Base-by-base conservation (phyloP, 2,113 vertebrate genomes). In the Pedetes capensis region DNA sequence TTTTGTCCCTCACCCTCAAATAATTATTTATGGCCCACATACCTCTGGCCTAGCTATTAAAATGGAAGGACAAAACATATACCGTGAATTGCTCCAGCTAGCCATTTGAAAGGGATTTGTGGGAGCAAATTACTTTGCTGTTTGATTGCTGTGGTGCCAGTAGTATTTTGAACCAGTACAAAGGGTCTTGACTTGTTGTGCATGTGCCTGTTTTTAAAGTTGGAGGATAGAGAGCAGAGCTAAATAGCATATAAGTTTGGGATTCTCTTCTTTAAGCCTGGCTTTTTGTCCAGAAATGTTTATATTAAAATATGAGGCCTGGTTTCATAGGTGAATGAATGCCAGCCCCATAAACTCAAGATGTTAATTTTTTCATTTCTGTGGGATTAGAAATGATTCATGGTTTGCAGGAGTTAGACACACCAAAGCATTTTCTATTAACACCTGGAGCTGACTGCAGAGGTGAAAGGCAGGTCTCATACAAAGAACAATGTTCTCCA, bases 281-380 rank as follows among this genome's bases (percentile, higher is more conserved):
- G 5, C 5, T 95, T 92, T 95, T 86, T 11, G 1, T 83, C 81
- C 34, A 49, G 55, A 96, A 86, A 95, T 91, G 94, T 80, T 94
- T 93, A 75, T 71, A 90, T 93, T 95, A 53, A 69, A 37, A 88
- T 71, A 11, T 74, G 57, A 92, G 32, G 42, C 57, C 93, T 86
- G 85, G 9, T 86, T 96, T 90, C 66, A 57, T 78, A 93, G 90
- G 81, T 57, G 95, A 95, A 86, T 57, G 95, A 95, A 86, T 86
- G 90, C 71, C 90, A 95, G 55, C 12, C 47, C 47, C 59, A 29
- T 95, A 93, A 93, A 95, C 92, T 93, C 29, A 32, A 39, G 90
- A 93, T 97, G 90, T 71, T 97, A 96, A 97, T 96, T 97, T 96
- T 97, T 71, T 96, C 57, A 83, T 96, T 97, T 96, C 61, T 95